phyloP scores from a whole-genome alignment of 2,888 invertebrate genomes.

The Drosophila tanythrix region DNA sequence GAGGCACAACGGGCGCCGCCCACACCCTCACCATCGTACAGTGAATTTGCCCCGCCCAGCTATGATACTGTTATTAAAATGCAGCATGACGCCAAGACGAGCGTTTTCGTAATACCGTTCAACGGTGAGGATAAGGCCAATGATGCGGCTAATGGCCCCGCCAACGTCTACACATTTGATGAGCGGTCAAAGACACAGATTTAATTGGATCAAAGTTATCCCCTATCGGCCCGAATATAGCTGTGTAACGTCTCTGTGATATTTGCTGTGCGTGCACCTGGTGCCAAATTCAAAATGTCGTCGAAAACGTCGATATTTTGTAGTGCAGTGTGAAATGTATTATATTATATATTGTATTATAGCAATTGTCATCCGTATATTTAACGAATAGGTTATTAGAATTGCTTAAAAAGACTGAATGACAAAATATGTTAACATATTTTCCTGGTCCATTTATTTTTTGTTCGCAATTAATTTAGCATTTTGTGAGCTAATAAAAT shows the following conservation, averaged over 20 bases:
- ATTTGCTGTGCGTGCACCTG: conserved; percentile 57
- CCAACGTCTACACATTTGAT: conserved; percentile 79
- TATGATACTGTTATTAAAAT: conserved; percentile 84
- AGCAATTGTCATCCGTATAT: conserved; percentile 28
- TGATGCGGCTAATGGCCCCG: conserved; percentile 33
- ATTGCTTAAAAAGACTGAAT: conserved; percentile 53
- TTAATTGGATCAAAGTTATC: conserved; percentile 18
- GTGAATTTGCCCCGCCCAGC: conserved; percentile 84
- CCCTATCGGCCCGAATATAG: not conserved
- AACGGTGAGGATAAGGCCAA: conserved; percentile 45
- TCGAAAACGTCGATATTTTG: conserved; percentile 31
- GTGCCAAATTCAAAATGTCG: conserved; percentile 31
- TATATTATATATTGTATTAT: conserved; percentile 40
- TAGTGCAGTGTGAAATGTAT: conserved; percentile 57
- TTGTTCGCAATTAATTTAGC: conserved; percentile 23
- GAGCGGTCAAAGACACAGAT: conserved; percentile 75
- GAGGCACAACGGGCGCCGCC: conserved; percentile 77
- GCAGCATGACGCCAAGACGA: conserved; percentile 73
- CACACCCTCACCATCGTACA: conserved; percentile 84
- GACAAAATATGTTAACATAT: conserved; percentile 39
- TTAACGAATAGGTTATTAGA: conserved; percentile 32
- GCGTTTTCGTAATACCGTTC: conserved; percentile 83
- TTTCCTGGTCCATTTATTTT: conserved; percentile 30
- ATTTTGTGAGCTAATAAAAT: conserved; percentile 37
- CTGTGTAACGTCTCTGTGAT: conserved; percentile 60